Conservation (phyloP, 2,797 vertebrate genomes). For the Micromesistius poutassou region DNA sequence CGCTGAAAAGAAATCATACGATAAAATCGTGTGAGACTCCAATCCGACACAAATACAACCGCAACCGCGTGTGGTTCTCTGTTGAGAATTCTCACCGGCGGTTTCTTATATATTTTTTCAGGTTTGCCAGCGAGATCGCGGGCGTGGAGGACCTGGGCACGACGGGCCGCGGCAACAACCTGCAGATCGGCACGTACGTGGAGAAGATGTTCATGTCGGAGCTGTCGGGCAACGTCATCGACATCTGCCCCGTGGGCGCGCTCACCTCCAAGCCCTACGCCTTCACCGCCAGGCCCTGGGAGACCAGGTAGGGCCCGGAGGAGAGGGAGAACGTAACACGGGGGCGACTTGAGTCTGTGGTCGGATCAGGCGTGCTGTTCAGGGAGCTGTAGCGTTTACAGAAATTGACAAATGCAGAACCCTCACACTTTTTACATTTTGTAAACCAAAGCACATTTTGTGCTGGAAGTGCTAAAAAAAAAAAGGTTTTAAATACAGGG, state of each 20-base stretch:
- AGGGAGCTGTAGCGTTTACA: too few species aligned
- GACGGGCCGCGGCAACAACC: slow-evolving; percentile 91
- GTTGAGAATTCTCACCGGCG: too few species aligned
- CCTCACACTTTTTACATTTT: too few species aligned
- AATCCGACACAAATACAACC: too few species aligned
- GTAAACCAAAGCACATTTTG: too few species aligned
- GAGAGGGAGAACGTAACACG: not conserved
- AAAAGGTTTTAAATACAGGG: not conserved
- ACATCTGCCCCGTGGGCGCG: slow-evolving; percentile 95
- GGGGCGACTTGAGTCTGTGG: too few species aligned
- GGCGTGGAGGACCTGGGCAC: slow-evolving; percentile 97
- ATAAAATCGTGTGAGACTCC: too few species aligned
- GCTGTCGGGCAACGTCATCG: slow-evolving; percentile 93
- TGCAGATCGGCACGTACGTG: slow-evolving; percentile 96
- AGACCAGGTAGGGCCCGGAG: slow-evolving; percentile 80
- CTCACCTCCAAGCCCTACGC: slow-evolving; percentile 98
- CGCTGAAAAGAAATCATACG: too few species aligned
- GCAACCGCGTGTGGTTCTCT: too few species aligned
- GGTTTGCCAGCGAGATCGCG: slow-evolving; percentile 95
- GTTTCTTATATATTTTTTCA: slow-evolving; percentile 38
- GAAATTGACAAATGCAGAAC: too few species aligned
- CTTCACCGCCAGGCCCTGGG: slow-evolving; percentile 94
- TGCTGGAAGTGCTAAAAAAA: too few species aligned
- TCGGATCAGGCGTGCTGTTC: not conserved
- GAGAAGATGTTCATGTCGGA: slow-evolving; percentile 99